phyloP scores from a whole-genome alignment of 2,113 vertebrate genomes.

The Hyperoodon ampullatus region DNA sequence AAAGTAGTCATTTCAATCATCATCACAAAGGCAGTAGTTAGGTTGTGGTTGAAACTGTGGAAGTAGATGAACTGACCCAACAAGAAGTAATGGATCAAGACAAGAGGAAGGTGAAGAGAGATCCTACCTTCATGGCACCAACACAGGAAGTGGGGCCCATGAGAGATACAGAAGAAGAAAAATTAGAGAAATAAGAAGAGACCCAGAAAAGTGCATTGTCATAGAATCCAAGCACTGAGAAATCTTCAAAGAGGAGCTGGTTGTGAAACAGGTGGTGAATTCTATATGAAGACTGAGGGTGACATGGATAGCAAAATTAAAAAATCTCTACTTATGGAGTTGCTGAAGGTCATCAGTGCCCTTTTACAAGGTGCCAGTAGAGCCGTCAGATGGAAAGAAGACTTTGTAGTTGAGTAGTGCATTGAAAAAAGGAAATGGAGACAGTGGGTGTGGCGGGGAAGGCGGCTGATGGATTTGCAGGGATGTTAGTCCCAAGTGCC shows the following conservation, averaged over 20 bases:
- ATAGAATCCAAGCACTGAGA: background rate
- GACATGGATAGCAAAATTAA: background rate
- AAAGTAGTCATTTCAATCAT: background rate
- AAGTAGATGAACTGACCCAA: background rate
- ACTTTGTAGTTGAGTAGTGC: background rate
- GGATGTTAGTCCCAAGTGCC: background rate
- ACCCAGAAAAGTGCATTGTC: background rate
- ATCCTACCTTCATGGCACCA: background rate
- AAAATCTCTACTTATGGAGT: background rate
- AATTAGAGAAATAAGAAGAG: background rate
- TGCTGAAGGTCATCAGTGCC: background rate
- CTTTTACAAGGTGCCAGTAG: background rate
- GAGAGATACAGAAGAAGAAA: background rate
- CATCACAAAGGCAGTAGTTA: background rate
- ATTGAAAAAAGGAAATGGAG: background rate
- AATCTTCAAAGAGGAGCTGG: background rate
- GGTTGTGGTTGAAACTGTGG: background rate
- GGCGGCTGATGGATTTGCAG: background rate
- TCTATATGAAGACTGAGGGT: background rate
- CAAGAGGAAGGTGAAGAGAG: background rate
- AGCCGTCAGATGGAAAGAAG: background rate
- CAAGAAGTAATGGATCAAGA: background rate
- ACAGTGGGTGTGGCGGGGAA: background rate
- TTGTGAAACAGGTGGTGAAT: background rate
- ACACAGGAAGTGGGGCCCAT: background rate